phyloP scores from a whole-genome alignment of 2,888 invertebrate species.

The Stenoptilia bipunctidactyla region DNA sequence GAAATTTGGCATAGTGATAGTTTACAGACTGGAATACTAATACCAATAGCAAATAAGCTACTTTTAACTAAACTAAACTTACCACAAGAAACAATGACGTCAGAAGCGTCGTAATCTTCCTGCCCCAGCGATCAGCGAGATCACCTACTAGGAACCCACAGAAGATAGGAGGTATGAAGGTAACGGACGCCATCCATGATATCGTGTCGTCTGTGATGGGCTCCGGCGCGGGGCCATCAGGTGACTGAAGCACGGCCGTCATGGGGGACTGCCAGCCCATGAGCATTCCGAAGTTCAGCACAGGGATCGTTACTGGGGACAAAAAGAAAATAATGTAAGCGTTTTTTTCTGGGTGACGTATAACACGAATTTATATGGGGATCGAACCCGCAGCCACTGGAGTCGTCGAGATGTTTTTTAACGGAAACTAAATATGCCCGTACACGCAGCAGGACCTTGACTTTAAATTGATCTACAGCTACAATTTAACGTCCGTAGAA shows the following conservation, averaged over 20 bases:
- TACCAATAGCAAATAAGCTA: not conserved
- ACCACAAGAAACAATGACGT: conserved; percentile 68
- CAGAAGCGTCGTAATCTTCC: conserved; percentile 62
- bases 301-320: conserved; percentile 68
- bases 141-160: conserved; percentile 67
- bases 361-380: no score
- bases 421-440: no score
- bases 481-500: no score
- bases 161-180: conserved; percentile 67
- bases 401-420: no score
- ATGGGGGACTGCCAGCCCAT: conserved; percentile 73
- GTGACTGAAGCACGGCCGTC: conserved; percentile 58
- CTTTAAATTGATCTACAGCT: no score
- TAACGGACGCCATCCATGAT: conserved; percentile 70
- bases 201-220: conserved; percentile 60
- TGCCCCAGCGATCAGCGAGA: conserved; percentile 63
- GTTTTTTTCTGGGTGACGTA: no score
- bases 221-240: conserved; percentile 53
- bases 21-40: no score
- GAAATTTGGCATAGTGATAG: no score
- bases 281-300: conserved; percentile 67
- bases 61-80: conserved; percentile 25
- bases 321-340: no score
- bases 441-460: no score
- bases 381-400: no score